Conservation (phyloP, 2,888 invertebrate genomes). For the Leptarthrus brevirostris region DNA sequence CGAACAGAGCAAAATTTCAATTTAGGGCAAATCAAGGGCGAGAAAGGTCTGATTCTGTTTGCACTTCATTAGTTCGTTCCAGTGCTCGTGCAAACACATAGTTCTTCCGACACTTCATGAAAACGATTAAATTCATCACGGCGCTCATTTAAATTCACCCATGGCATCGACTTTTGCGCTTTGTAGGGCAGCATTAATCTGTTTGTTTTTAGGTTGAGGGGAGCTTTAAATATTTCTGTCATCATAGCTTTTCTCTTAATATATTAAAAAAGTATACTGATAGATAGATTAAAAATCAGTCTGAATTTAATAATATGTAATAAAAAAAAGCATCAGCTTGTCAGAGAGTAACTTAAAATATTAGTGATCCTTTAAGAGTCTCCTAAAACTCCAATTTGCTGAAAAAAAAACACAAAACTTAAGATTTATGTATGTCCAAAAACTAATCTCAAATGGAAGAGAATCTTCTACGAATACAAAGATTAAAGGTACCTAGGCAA, state of each 20-base stretch:
- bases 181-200: conserved; percentile 23
- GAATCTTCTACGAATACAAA: not conserved
- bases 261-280: too few species aligned
- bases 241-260: too few species aligned
- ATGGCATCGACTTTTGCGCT: conserved; percentile 1
- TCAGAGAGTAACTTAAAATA: too few species aligned
- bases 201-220: conserved; percentile 19
- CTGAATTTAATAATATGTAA: too few species aligned
- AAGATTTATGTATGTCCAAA: too few species aligned
- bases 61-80: conserved; percentile 30
- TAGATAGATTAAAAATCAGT: too few species aligned
- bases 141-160: conserved; percentile 34
- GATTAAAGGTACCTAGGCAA: not conserved
- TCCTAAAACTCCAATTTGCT: too few species aligned
- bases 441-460: not conserved
- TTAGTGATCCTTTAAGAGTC: too few species aligned
- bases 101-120: conserved; percentile 6
- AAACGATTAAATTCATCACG: conserved; percentile 12
- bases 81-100: conserved; percentile 3
- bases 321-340: too few species aligned
- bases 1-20: conserved; percentile 22
- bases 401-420: too few species aligned
- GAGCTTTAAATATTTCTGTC: conserved; percentile 2
- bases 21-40: conserved; percentile 4
- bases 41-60: conserved; percentile 10